These are phyloP conservation scores for Anoplolepis gracilipes DNA, from an alignment of 1,140 invertebrate genomes.

Conservation along the genomic window DNA sequence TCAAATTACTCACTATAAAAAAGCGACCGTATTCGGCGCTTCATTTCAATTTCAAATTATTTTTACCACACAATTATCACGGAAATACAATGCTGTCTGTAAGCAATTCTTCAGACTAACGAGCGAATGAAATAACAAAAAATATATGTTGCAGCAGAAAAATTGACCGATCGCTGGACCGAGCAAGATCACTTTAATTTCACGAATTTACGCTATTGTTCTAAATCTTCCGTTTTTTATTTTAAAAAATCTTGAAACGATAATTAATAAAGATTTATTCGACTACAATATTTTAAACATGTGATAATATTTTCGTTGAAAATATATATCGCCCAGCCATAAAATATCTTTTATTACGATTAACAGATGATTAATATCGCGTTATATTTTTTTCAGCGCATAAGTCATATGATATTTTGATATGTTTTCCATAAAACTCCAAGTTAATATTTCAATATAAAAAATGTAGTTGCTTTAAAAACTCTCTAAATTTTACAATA, in stretches of 20 bases:
- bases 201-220: too few relatives aligned
- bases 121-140: background rate
- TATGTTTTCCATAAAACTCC: constrained; percentile 3
- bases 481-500: background rate
- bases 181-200: background rate
- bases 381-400: background rate
- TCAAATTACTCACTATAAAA: constrained; percentile 47
- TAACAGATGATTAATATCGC: background rate
- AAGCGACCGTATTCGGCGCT: background rate
- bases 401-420: background rate
- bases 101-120: background rate
- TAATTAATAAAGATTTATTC: too few relatives aligned
- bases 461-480: background rate
- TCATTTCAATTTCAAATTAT: constrained; percentile 37
- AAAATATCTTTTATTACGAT: background rate
- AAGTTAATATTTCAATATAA: background rate
- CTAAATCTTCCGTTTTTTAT: too few relatives aligned
- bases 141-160: background rate
- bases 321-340: background rate
- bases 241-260: background rate
- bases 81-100: background rate
- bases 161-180: background rate
- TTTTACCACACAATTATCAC: background rate
- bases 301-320: background rate
- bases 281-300: too few relatives aligned